Conservation (phyloP, 1,140 invertebrate genomes). For the Caenorhabditis remanei region DNA sequence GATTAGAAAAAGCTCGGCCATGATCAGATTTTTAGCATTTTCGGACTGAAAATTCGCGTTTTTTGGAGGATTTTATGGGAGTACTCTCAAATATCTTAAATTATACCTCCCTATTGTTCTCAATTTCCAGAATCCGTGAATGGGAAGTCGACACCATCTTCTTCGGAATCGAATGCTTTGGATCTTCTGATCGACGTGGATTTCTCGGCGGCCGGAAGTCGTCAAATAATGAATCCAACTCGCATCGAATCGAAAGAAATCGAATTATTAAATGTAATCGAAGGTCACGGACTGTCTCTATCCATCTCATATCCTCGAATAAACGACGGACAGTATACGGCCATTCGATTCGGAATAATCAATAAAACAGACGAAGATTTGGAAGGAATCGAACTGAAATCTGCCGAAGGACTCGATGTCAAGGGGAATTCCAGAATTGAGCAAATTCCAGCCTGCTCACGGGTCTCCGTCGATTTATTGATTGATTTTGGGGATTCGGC, state of each 20-base stretch:
- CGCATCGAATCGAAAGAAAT: neutral
- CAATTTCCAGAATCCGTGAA: slow-evolving; percentile 51
- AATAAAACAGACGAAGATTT: slow-evolving; percentile 22
- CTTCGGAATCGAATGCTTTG: slow-evolving; percentile 66
- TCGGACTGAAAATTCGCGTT: too few species aligned
- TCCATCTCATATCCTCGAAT: slow-evolving; percentile 15
- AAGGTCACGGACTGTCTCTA: slow-evolving; percentile 40
- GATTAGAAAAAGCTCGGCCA: too few species aligned
- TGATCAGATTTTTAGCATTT: too few species aligned
- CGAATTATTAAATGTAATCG: slow-evolving; percentile 52
- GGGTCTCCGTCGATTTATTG: neutral
- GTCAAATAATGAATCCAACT: slow-evolving; percentile 31
- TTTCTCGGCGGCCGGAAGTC: slow-evolving; percentile 75
- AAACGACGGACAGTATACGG: slow-evolving; percentile 54
- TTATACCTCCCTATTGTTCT: too few species aligned
- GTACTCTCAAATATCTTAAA: too few species aligned
- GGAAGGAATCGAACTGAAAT: slow-evolving; percentile 3
- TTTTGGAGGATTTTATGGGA: too few species aligned
- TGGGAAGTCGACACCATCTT: slow-evolving; percentile 79
- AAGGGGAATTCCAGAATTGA: slow-evolving; percentile 34
- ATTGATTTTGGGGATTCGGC: slow-evolving; percentile 81
- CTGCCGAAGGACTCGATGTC: slow-evolving; percentile 17
- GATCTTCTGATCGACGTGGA: slow-evolving; percentile 88
- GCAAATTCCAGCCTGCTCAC: neutral
- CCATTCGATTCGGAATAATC: slow-evolving; percentile 41